Base-by-base conservation (phyloP, 2,113 vertebrate genomes). In the Machaerirhynchus nigripectus region DNA sequence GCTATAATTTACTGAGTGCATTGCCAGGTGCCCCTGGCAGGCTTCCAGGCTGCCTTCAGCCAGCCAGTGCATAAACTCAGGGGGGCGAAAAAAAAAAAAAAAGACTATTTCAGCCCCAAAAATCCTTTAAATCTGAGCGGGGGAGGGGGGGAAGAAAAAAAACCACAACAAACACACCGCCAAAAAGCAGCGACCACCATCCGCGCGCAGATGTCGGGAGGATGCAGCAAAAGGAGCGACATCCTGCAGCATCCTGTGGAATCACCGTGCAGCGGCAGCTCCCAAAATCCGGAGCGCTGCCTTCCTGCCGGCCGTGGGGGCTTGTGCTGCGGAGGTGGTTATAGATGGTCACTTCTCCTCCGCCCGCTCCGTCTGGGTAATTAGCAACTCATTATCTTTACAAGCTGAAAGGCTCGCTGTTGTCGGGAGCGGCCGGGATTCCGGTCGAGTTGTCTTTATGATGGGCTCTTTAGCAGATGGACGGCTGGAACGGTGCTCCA, bases 381-480 rank as follows among this genome's bases (percentile, higher is more conserved):
- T 97, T 97, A 96, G 67, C 55, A 33, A 94, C 63, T 90, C 81
- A 14, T 97, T 97, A 91, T 73, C 88, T 97, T 27, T 57, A 65
- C 83, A 74, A 95, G 92, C 84, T 84, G 92, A 89, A 94, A 96
- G 87, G 83, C 73, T 68, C 16, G 6, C 84, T 63, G 7, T 59
- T 67, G 91, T 92, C 57, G 35, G 90, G 64, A 71, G 68, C 2
- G 23, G 61, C 73, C 2, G 30, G 55, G 68, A 42, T 12, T 27
- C 87, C 39, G 70, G 20, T 40, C 1, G 31, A 28, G 40, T 28
- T 89, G 90, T 95, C 87, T 30, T 90, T 89, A 33, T 88, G 37
- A 53, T 8, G 79, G 90, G 74, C 74, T 80, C 71, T 91, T 78
- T 56, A 88, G 78, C 84, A 60, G 85, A 95, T 70, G 73, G 59